Base-by-base conservation (phyloP, 2,888 invertebrate genomes). In the Papilio gigon region DNA sequence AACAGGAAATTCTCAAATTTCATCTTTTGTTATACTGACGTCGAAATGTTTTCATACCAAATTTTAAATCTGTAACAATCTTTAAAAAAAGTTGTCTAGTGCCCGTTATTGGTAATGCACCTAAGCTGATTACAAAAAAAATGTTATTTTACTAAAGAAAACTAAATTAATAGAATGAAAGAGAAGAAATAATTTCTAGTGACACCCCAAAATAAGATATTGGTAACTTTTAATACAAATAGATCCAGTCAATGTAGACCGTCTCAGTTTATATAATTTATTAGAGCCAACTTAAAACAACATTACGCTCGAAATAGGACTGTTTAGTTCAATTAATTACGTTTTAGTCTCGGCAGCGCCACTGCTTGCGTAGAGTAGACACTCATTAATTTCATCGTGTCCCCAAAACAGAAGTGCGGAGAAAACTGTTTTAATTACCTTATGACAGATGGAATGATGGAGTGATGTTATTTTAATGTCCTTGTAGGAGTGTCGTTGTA, bases 311-410 rank as follows among this genome's bases (percentile, higher is more conserved):
- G 80, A 84, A 85, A 84, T 84, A 82, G 76, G 79, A 79, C 78
- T 82, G 80, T 82, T 86, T 82, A 84, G 80, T 81, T 82, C 79
- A 80, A 83, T 86, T 86, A 87, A 87, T 87, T 83, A 83, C 78
- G 77, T 80, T 82, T 80, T 73, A 80, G 80, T 75, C 72, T 75
- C 40, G 25, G 9, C 61, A 35, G 27, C 73, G 76, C 76, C 65
- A 27, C 35, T 73, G 76, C 76, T 74, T 76, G 77, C 78, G 78
- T 79, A 84, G 77, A 81, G 79, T 83, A 80, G 81, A 77, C 81
- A 82, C 84, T 84, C 81, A 85, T 84, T 83, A 82, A 82, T 82
- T 82, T 76, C 72, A 72, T 72, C 77, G 78, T 75, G 77, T 77
- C 77, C 72, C 76, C 73, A 74, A 75, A 74, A 50, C 47, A 50